These are phyloP conservation scores for Napeogenes inachia DNA, from an alignment of 2,888 invertebrate genomes.

Conservation along the genomic window DNA sequence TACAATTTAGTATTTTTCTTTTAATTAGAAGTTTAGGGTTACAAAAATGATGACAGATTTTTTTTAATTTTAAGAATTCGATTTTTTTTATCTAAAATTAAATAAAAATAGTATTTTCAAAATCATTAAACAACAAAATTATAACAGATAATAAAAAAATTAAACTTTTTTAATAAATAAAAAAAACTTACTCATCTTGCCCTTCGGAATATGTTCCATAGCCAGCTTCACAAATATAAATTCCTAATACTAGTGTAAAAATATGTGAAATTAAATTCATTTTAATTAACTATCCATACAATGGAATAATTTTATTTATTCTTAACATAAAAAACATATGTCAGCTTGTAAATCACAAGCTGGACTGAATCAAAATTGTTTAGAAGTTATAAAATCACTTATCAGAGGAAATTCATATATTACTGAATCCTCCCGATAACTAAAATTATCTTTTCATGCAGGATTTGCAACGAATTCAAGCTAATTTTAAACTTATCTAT, in stretches of 20 bases:
- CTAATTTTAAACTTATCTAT: constrained; percentile 17
- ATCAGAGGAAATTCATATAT: constrained; percentile 47
- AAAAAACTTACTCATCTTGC: constrained; percentile 32
- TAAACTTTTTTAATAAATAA: not conserved
- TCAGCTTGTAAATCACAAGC: constrained; percentile 47
- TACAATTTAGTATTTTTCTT: no score
- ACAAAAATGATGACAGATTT: no score
- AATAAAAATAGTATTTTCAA: no score
- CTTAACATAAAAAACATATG: constrained; percentile 35
- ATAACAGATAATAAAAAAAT: constrained; percentile 6
- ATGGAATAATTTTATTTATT: constrained; percentile 36
- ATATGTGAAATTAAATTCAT: constrained; percentile 47
- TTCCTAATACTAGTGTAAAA: constrained; percentile 48
- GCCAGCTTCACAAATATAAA: constrained; percentile 50
- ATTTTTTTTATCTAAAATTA: no score
- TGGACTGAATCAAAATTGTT: constrained; percentile 49
- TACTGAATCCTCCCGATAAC: constrained; percentile 49
- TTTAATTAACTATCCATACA: constrained; percentile 30
- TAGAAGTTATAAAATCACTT: constrained; percentile 40
- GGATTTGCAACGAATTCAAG: constrained; percentile 31
- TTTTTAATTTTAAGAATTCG: no score
- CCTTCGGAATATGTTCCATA: constrained; percentile 42
- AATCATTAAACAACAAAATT: no score
- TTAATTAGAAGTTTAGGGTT: no score
- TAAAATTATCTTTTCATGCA: constrained; percentile 35